These are phyloP conservation scores for Diploscapter pachys DNA, from an alignment of 1,140 invertebrate genomes.

Conservation along the genomic window DNA sequence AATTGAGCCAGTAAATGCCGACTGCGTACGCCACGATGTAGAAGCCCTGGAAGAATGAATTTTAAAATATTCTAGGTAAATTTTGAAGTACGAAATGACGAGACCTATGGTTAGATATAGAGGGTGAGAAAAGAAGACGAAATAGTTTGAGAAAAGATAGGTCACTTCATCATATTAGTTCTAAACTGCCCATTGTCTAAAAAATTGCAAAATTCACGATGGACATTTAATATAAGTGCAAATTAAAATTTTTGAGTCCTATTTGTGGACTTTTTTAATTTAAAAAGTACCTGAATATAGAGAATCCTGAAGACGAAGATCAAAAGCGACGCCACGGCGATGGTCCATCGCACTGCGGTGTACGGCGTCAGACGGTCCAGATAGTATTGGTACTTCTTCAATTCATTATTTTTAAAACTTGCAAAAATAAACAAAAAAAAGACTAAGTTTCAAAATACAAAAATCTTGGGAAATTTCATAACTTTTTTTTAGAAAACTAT, in stretches of 20 bases:
- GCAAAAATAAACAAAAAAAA: background rate
- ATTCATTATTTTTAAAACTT: background rate
- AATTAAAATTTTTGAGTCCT: too few species aligned
- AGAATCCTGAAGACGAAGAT: constrained; percentile 42
- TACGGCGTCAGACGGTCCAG: constrained; percentile 57
- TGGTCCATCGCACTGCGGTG: constrained; percentile 49
- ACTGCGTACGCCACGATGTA: constrained; percentile 98
- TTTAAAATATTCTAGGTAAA: constrained; percentile 25
- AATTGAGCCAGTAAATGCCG: constrained; percentile 96
- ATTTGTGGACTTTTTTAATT: constrained; percentile 17
- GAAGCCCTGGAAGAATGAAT: constrained; percentile 72
- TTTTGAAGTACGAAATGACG: background rate
- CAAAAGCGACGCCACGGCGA: constrained; percentile 38
- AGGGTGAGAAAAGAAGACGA: too few species aligned
- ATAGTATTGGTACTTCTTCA: constrained; percentile 58
- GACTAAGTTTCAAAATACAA: background rate
- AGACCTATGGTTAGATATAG: too few species aligned
- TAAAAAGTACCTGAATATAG: constrained; percentile 35
- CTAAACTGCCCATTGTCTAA: too few species aligned
- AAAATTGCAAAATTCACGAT: too few species aligned
- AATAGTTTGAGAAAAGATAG: too few species aligned
- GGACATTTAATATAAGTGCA: too few species aligned
- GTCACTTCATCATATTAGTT: too few species aligned
- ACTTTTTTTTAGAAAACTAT: constrained; percentile 3
- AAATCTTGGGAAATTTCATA: constrained; percentile 28